These are phyloP conservation scores for Ophion costatus DNA, from an alignment of 2,888 invertebrate genomes.

Conservation along the genomic window DNA sequence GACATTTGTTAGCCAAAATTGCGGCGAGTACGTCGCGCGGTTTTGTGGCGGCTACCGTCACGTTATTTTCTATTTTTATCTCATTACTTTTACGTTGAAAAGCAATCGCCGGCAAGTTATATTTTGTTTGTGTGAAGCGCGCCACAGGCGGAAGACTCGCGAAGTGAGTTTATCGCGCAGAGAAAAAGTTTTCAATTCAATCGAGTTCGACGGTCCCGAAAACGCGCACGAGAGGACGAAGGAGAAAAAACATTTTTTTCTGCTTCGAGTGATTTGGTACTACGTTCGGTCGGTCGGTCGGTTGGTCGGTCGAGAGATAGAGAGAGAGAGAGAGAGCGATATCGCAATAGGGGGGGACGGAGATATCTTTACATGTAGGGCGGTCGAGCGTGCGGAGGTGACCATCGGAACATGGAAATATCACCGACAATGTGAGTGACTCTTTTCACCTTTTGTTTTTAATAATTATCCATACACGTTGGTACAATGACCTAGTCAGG, in stretches of 20 bases:
- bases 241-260: slow-evolving; percentile 23
- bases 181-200: slow-evolving; percentile 51
- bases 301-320: no score
- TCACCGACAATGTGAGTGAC: slow-evolving; percentile 50
- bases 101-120: not conserved
- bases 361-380: slow-evolving; percentile 12
- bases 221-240: slow-evolving; percentile 15
- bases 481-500: not conserved
- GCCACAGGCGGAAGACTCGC: not conserved
- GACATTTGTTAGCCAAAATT: not conserved
- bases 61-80: not conserved
- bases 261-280: slow-evolving; percentile 9
- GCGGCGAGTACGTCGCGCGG: not conserved
- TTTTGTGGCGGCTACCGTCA: not conserved
- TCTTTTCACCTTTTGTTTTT: slow-evolving; percentile 2
- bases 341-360: not conserved
- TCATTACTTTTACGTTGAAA: slow-evolving; percentile 3
- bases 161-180: slow-evolving; percentile 43
- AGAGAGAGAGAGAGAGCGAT: not conserved
- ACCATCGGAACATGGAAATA: slow-evolving; percentile 53
- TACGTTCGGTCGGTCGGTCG: not conserved
- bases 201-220: slow-evolving; percentile 45
- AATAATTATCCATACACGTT: not conserved
- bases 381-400: not conserved
- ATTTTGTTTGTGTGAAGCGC: slow-evolving; percentile 7